Conservation (phyloP, 2,113 vertebrate species). For the Microcebus jonahi region DNA sequence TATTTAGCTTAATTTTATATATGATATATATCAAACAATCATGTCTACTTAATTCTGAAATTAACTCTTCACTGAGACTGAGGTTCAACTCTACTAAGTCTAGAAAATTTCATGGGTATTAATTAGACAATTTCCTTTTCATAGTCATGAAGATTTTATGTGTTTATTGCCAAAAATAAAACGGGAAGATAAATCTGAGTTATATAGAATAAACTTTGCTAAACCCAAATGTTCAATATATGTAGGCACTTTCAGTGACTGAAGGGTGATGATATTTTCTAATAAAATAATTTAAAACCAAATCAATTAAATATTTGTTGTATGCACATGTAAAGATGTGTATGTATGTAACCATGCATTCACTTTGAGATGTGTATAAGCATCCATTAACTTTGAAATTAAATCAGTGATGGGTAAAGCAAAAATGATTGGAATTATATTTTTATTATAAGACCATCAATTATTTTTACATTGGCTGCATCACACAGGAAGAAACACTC, state of each 20-base stretch:
- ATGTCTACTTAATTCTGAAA: background rate
- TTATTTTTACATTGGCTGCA: background rate
- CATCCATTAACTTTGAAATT: background rate
- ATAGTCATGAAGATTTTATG: background rate
- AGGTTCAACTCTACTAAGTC: background rate
- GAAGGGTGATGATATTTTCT: background rate
- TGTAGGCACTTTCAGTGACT: background rate
- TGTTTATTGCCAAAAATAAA: background rate
- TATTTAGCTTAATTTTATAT: conserved; percentile 8
- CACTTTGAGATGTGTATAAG: background rate
- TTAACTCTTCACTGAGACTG: background rate
- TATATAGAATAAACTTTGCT: background rate
- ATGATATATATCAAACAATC: background rate
- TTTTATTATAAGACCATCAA: background rate
- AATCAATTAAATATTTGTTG: background rate
- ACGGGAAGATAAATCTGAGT: background rate
- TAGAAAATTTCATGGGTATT: background rate
- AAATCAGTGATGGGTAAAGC: background rate
- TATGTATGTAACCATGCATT: background rate
- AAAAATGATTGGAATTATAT: background rate
- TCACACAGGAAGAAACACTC: background rate
- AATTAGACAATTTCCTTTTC: background rate
- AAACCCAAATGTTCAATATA: background rate
- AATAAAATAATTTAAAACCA: background rate
- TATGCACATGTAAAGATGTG: background rate